A percentile compares a stretch with the other conserved stretches of the same genome.
phyloP scores from a whole-genome alignment of 2,888 invertebrate genomes.

The Coenonympha arcania region DNA sequence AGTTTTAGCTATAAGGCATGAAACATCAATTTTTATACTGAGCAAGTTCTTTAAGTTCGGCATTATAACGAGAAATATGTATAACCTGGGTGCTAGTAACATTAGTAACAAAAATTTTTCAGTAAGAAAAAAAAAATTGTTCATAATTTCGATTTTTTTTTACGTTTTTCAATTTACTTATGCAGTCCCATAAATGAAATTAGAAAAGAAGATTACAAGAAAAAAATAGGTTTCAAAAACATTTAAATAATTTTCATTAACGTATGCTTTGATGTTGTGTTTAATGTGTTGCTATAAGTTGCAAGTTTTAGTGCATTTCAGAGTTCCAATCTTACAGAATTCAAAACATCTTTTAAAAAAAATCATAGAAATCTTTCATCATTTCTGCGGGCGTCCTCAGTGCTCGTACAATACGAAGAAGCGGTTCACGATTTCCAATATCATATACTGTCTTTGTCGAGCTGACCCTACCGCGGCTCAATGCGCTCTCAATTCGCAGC shows the following conservation, averaged over 20 bases:
- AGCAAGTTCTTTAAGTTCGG: neutral
- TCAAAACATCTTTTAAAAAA: neutral
- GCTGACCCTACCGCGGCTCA: slow-evolving; percentile 70
- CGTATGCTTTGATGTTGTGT: no score
- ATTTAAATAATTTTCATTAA: no score
- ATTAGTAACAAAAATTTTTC: no score
- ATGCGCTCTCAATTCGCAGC: slow-evolving; percentile 72
- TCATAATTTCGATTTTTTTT: no score
- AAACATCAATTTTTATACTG: slow-evolving; percentile 8
- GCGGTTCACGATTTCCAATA: slow-evolving; percentile 52
- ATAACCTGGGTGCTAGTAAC: neutral
- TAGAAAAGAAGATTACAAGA: no score
- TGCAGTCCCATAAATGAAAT: no score
- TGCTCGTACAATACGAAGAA: slow-evolving; percentile 39
- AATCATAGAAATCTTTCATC: neutral
- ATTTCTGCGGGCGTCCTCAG: slow-evolving; percentile 40
- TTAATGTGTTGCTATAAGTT: no score
- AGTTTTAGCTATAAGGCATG: slow-evolving; percentile 12
- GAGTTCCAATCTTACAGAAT: no score
- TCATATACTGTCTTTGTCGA: slow-evolving; percentile 57
- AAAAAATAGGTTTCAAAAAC: neutral
- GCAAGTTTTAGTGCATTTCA: no score
- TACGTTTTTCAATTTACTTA: no score
- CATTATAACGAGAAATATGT: neutral
- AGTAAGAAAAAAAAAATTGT: no score